Evolutionary conservation across 2,888 invertebrate species (phyloP).

Genomic region (Drosophila anomalata): DNA sequence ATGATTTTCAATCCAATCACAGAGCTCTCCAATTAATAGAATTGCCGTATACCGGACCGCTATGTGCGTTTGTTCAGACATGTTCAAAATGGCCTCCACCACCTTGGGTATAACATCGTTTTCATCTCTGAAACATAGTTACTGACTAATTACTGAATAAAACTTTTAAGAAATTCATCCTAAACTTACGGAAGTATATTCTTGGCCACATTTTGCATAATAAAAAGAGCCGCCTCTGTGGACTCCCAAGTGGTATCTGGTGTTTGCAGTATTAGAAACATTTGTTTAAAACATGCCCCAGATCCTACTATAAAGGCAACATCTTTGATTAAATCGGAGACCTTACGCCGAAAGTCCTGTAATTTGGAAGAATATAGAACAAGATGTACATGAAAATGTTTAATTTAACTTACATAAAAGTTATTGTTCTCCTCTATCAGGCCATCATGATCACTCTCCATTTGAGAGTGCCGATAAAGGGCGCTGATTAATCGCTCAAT

Average conservation of each 20-base stretch:
- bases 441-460: constrained; percentile 96
- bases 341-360: constrained; percentile 91
- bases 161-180: too few species aligned
- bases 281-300: constrained; percentile 94
- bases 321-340: constrained; percentile 97
- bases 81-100: constrained; percentile 93
- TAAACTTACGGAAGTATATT: constrained; percentile 95
- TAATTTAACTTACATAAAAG: constrained; percentile 86
- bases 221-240: constrained; percentile 95
- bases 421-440: constrained; percentile 93
- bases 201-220: constrained; percentile 97
- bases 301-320: constrained; percentile 98
- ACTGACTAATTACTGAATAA: background rate
- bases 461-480: constrained; percentile 96
- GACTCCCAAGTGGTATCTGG: constrained; percentile 94
- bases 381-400: background rate
- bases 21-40: constrained; percentile 93
- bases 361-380: constrained; percentile 3
- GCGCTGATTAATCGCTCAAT: constrained; percentile 95
- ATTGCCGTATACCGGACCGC: constrained; percentile 96
- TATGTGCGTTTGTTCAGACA: constrained; percentile 92
- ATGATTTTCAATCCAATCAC: constrained; percentile 97
- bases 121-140: constrained; percentile 89
- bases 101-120: constrained; percentile 97
- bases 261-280: constrained; percentile 91